Conservation (phyloP, 1,140 invertebrate genomes). For the Carposina sasakii region DNA sequence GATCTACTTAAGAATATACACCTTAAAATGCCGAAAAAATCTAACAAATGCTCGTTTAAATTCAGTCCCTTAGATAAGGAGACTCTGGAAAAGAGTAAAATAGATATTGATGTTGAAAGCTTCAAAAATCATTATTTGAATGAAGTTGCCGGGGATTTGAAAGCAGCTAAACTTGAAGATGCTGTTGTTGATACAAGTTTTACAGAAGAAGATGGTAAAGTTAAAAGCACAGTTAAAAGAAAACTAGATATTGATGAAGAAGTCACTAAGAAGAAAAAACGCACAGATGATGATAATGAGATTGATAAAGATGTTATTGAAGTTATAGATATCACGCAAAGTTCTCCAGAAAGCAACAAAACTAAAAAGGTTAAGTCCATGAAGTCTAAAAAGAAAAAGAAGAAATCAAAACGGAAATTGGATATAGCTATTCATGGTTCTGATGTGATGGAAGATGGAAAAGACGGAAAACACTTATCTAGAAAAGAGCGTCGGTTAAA, state of each 20-base stretch:
- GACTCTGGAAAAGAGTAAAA: slow-evolving; percentile 19
- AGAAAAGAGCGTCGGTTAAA: slow-evolving; percentile 8
- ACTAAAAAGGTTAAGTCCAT: no score
- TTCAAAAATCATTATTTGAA: slow-evolving; percentile 51
- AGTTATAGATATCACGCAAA: background rate
- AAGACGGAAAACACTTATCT: no score
- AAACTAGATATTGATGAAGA: slow-evolving; percentile 5
- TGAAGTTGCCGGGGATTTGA: slow-evolving; percentile 32
- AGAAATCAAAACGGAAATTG: slow-evolving; percentile 8
- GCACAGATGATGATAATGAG: background rate
- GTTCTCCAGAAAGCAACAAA: background rate
- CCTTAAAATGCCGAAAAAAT: slow-evolving; percentile 21
- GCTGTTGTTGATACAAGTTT: slow-evolving; percentile 16
- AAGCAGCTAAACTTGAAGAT: slow-evolving; percentile 9
- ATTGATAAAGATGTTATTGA: background rate
- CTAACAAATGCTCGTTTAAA: slow-evolving; percentile 36
- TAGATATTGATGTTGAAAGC: slow-evolving; percentile 43
- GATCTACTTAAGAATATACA: slow-evolving; percentile 9
- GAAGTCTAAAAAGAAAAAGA: slow-evolving; percentile 9
- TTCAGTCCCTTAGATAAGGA: slow-evolving; percentile 39
- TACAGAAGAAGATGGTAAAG: slow-evolving; percentile 13
- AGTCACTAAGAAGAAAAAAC: slow-evolving; percentile 13
- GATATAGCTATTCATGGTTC: no score
- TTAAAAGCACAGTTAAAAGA: slow-evolving; percentile 17
- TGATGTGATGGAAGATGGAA: no score